Evolutionary conservation across 2,888 invertebrate genomes (phyloP).

Genomic region (Gymnocheta viridis): DNA sequence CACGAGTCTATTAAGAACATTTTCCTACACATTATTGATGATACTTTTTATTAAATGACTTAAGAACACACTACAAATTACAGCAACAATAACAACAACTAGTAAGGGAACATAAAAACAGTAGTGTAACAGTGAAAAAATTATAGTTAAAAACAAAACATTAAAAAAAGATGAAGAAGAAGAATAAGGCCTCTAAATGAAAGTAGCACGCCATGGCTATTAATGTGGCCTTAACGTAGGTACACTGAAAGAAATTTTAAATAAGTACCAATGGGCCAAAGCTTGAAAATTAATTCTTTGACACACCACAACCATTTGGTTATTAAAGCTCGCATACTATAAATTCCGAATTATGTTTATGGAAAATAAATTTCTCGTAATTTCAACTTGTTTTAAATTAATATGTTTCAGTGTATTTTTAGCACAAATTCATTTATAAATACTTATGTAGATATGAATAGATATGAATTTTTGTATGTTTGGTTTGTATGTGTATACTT

Average conservation of each 20-base stretch:
- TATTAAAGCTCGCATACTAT: too few species aligned
- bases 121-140: slow-evolving; percentile 48
- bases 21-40: slow-evolving; percentile 68
- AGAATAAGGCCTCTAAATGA: slow-evolving; percentile 66
- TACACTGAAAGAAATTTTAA: slow-evolving; percentile 16
- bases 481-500: not conserved
- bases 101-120: slow-evolving; percentile 41
- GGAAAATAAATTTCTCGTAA: too few species aligned
- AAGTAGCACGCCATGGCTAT: slow-evolving; percentile 57
- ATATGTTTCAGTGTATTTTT: slow-evolving; percentile 20
- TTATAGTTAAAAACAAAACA: slow-evolving; percentile 20
- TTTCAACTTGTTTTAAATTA: not conserved
- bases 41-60: slow-evolving; percentile 64
- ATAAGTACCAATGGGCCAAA: not conserved
- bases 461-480: not conserved
- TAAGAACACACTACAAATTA: slow-evolving; percentile 49
- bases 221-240: not conserved
- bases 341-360: too few species aligned
- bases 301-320: not conserved
- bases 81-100: slow-evolving; percentile 12
- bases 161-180: slow-evolving; percentile 27
- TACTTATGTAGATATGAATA: not conserved
- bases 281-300: not conserved
- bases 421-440: slow-evolving; percentile 16
- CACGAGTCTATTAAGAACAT: slow-evolving; percentile 64